Evolutionary conservation across 2,888 invertebrate genomes (phyloP).

Genomic region (Plagodis pulveraria): DNA sequence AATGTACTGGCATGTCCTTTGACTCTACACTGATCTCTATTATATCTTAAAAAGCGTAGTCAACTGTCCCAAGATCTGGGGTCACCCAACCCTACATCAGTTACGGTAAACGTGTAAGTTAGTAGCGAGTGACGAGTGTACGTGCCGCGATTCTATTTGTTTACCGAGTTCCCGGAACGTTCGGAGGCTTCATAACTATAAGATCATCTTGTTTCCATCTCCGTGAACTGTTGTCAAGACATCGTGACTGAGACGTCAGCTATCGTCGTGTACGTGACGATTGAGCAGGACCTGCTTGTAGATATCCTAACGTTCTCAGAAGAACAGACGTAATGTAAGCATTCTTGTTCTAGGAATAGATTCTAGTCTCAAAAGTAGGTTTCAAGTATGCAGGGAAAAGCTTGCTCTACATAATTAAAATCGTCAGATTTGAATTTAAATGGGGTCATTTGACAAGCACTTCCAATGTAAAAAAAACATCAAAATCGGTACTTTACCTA

Average conservation of each 20-base stretch:
- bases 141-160: constrained; percentile 79
- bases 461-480: too few species aligned
- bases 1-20: too few species aligned
- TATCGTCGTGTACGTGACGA: constrained; percentile 21
- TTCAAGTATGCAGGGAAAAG: too few species aligned
- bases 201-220: constrained; percentile 37
- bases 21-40: too few species aligned
- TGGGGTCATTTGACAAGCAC: too few species aligned
- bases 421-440: too few species aligned
- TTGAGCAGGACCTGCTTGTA: constrained; percentile 1
- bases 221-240: constrained; percentile 30
- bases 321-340: not conserved
- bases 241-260: constrained; percentile 14
- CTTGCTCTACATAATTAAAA: too few species aligned
- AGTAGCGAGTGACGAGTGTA: constrained; percentile 75
- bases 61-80: too few species aligned
- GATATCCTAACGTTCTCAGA: constrained; percentile 7
- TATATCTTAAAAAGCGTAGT: too few species aligned
- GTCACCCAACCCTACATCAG: constrained; percentile 54
- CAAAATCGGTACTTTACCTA: too few species aligned
- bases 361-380: too few species aligned
- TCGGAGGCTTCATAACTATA: constrained; percentile 41
- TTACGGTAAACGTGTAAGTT: constrained; percentile 75
- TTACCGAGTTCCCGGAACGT: constrained; percentile 67
- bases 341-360: too few species aligned